Evolutionary conservation across 2,113 vertebrate genomes (phyloP).

Genomic region (Bubalus kerabau): DNA sequence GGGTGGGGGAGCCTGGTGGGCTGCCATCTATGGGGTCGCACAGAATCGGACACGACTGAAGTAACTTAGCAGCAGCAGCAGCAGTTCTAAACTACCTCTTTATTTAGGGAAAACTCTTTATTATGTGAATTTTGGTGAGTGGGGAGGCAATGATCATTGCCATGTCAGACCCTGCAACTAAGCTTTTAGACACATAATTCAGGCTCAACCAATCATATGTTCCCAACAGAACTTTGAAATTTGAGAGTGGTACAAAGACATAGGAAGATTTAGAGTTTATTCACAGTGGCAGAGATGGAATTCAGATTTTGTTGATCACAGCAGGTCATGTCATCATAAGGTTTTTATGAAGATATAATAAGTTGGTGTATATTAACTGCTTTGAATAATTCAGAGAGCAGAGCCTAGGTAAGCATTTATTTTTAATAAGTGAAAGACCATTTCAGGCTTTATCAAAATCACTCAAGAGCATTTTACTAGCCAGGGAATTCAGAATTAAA

Average conservation of each 20-base stretch:
- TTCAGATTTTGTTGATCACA: not conserved
- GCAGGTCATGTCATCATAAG: not conserved
- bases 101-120: not conserved
- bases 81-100: not conserved
- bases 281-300: not conserved
- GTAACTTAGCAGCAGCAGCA: too few species aligned
- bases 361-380: not conserved
- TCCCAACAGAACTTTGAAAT: not conserved
- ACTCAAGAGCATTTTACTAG: not conserved
- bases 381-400: not conserved
- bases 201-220: not conserved
- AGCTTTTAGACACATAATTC: not conserved
- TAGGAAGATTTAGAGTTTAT: not conserved
- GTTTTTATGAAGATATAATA: not conserved
- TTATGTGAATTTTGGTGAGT: not conserved
- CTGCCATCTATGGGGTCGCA: too few species aligned
- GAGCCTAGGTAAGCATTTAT: not conserved
- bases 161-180: not conserved
- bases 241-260: not conserved
- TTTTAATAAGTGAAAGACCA: not conserved
- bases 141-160: not conserved
- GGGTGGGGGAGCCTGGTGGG: too few species aligned
- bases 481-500: not conserved
- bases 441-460: not conserved
- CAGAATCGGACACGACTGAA: too few species aligned